Percentiles rank a stretch among this genome's conserved stretches.
Evolutionary conservation across 2,797 vertebrate genomes (phyloP).

Genomic region (Denticeps clupeoides): DNA sequence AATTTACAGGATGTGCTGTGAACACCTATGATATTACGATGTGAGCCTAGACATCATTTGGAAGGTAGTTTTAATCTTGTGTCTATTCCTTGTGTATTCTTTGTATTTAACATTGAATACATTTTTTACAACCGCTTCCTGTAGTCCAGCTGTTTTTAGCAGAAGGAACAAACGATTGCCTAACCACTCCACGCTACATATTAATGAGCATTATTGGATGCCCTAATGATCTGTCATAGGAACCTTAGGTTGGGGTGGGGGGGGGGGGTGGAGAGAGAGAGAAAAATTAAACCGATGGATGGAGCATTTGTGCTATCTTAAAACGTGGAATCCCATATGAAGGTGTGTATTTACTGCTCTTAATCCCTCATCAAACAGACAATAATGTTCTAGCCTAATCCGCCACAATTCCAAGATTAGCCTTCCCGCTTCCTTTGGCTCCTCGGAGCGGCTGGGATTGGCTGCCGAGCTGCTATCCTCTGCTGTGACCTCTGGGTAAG

Average conservation of each 20-base stretch:
- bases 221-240: too few relatives aligned
- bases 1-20: too few relatives aligned
- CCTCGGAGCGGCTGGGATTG: constrained; percentile 35
- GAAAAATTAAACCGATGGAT: constrained; percentile 42
- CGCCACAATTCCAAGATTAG: constrained; percentile 61
- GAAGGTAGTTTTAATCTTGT: too few relatives aligned
- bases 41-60: too few relatives aligned
- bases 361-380: constrained; percentile 74
- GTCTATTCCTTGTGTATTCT: too few relatives aligned
- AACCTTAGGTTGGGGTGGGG: constrained; percentile 23
- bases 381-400: constrained; percentile 67
- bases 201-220: constrained; percentile 15
- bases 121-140: too few relatives aligned
- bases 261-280: constrained; percentile 3
- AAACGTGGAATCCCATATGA: constrained; percentile 69
- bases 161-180: too few relatives aligned
- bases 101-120: too few relatives aligned
- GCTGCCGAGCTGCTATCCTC: constrained; percentile 49
- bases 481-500: constrained; percentile 57
- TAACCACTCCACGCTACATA: too few relatives aligned
- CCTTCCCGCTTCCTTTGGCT: constrained; percentile 41
- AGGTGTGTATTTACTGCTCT: constrained; percentile 67
- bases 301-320: constrained; percentile 60
- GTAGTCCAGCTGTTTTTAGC: too few relatives aligned
- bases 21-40: too few relatives aligned